Evolutionary conservation across 2,113 vertebrate species (phyloP).

Genomic region (Alethe diademata): DNA sequence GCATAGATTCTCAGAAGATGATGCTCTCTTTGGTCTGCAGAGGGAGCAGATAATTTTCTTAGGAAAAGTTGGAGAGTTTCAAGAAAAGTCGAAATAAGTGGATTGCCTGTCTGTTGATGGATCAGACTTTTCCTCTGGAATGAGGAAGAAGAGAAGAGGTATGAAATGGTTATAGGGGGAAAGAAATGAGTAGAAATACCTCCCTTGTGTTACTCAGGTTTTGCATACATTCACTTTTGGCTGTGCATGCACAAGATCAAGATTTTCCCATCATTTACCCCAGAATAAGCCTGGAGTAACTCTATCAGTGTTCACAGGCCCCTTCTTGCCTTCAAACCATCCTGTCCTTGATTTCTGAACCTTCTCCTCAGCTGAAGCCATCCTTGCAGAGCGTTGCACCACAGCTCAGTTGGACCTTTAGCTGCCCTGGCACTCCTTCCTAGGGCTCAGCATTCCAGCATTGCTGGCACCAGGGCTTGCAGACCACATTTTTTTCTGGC

Average conservation of each 20-base stretch:
- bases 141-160: neutral
- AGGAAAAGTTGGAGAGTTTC: neutral
- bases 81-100: neutral
- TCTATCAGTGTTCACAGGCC: neutral
- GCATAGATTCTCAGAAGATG: neutral
- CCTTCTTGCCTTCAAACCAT: neutral
- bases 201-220: neutral
- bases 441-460: neutral
- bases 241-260: neutral
- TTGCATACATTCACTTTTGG: neutral
- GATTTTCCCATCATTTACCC: neutral
- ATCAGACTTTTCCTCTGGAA: neutral
- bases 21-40: slow-evolving; percentile 36
- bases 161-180: neutral
- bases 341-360: neutral
- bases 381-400: neutral
- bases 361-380: neutral
- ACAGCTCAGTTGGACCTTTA: neutral
- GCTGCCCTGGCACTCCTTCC: neutral
- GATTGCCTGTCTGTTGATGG: neutral
- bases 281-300: neutral
- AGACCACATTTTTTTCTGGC: slow-evolving; percentile 31
- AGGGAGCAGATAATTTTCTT: slow-evolving; percentile 22
- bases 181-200: neutral
- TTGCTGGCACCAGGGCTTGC: neutral